Base-by-base conservation (phyloP, 2,113 vertebrate genomes). In the Podarcis muralis region DNA sequence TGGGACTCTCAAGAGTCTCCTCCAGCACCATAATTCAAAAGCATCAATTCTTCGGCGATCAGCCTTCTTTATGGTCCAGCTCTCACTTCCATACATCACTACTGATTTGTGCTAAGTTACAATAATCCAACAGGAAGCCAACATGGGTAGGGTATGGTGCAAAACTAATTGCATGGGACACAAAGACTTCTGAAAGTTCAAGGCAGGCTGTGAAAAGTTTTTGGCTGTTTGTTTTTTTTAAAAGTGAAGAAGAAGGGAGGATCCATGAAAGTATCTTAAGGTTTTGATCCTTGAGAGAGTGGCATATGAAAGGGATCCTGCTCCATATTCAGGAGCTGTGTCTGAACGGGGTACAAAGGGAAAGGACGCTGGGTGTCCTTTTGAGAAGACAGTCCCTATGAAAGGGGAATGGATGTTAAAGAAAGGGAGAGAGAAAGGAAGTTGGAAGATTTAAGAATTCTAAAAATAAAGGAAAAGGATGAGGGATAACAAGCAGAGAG, bases 201-300 rank as follows among this genome's bases (percentile, higher is more conserved):
- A 72, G 59, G 1, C 22, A 15, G 27, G 22, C 59, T 65, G 59
- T 32, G 32, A 62, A 62, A 66, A 37, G 57, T 25, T 25, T 53
- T 2, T 53, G 9, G 48, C 11, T 37, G 57, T 6, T 22, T 62
- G 35, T 32, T 66, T 62, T 2, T 59, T 59, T 81, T 53, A 0
- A 16, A 16, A n/a, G 53, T 30, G 18, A 20, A 32, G 18, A 37
- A 25, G 20, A 20, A 79, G 37, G 16, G 11, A 82, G 35, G 12
- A 59, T 7, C 40, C 53, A 37, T 72, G 71, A 32, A 72, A 72
- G n/a, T n/a, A 72, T 83, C n/a, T 37, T 20, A 37, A 85, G 87
- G 88, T 80, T 93, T 93, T 91, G 90, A 92, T 94, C 78, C 75
- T 90, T 92, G 72, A 57, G 66, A 89, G 78, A 65, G 76, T 74